Evolutionary conservation across 2,113 vertebrate genomes (phyloP).

Genomic region (Etia nguti): DNA sequence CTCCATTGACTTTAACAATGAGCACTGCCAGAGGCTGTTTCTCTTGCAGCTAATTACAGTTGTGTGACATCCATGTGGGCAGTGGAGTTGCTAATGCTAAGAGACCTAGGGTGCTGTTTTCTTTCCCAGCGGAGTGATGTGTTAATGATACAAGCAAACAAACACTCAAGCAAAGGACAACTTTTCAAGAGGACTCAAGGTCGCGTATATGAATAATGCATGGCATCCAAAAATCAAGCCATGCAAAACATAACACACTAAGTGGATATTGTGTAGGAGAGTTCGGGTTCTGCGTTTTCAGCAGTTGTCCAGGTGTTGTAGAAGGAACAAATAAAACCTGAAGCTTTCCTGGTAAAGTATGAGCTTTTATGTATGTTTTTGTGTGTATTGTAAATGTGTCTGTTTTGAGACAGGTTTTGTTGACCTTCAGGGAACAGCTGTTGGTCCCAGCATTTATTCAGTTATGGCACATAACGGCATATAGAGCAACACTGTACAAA

Average conservation of each 20-base stretch:
- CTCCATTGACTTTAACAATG: slow-evolving; percentile 24
- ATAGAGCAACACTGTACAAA: slow-evolving; percentile 57
- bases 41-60: slow-evolving; percentile 60
- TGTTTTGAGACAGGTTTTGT: background rate
- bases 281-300: background rate
- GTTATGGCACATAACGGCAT: slow-evolving; percentile 46
- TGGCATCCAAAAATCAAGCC: slow-evolving; percentile 23
- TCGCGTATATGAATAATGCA: slow-evolving; percentile 48
- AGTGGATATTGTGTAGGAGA: slow-evolving; percentile 27
- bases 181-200: slow-evolving; percentile 15
- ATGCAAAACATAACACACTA: slow-evolving; percentile 20
- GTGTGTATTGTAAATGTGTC: background rate
- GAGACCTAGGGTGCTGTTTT: slow-evolving; percentile 41
- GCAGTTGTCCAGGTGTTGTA: background rate
- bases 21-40: slow-evolving; percentile 29
- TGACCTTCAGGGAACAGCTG: slow-evolving; percentile 68
- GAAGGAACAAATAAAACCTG: background rate
- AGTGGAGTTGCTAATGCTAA: slow-evolving; percentile 34
- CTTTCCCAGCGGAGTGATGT: slow-evolving; percentile 14
- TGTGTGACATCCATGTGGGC: slow-evolving; percentile 56
- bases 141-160: slow-evolving; percentile 60
- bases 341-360: background rate
- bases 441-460: slow-evolving; percentile 60
- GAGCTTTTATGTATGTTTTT: background rate
- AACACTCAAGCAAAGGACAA: slow-evolving; percentile 37